These are phyloP conservation scores for Apistogramma diplotaenia DNA, from an alignment of 2,113 vertebrate species.

Conservation along the genomic window DNA sequence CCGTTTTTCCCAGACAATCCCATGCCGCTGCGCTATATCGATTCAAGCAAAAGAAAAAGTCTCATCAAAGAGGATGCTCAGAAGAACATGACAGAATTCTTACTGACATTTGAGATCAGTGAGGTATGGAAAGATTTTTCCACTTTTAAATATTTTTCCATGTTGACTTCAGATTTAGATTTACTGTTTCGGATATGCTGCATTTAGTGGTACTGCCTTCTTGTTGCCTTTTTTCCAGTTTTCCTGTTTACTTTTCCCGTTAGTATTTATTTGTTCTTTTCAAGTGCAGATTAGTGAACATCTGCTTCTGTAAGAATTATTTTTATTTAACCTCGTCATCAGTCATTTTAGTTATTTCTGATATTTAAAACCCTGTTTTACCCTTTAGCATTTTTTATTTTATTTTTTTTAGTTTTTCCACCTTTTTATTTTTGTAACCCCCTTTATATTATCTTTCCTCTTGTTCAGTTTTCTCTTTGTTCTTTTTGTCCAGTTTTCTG, in stretches of 20 bases:
- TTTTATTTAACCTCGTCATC: neutral
- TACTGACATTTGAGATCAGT: slow-evolving; percentile 88
- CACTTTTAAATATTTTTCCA: neutral
- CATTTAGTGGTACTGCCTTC: neutral
- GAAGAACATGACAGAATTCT: slow-evolving; percentile 89
- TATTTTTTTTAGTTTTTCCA: neutral
- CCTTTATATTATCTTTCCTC: neutral
- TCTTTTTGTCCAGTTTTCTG: slow-evolving; percentile 78
- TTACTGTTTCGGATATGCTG: neutral
- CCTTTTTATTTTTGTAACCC: neutral
- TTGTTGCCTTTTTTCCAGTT: neutral
- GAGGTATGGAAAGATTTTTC: slow-evolving; percentile 75
- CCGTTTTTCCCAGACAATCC: slow-evolving; percentile 78
- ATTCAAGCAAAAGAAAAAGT: slow-evolving; percentile 66
- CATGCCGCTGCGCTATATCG: slow-evolving; percentile 50
- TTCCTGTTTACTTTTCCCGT: neutral
- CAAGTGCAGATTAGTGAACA: too few species aligned
- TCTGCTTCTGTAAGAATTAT: neutral
- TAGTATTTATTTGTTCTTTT: neutral
- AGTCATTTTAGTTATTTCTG: neutral
- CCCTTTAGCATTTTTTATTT: neutral
- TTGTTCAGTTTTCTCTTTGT: neutral
- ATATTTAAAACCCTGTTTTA: neutral
- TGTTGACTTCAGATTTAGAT: neutral
- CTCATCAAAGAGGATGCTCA: slow-evolving; percentile 76